phyloP scores from a whole-genome alignment of 2,113 vertebrate genomes.

The Deroptyus accipitrinus region DNA sequence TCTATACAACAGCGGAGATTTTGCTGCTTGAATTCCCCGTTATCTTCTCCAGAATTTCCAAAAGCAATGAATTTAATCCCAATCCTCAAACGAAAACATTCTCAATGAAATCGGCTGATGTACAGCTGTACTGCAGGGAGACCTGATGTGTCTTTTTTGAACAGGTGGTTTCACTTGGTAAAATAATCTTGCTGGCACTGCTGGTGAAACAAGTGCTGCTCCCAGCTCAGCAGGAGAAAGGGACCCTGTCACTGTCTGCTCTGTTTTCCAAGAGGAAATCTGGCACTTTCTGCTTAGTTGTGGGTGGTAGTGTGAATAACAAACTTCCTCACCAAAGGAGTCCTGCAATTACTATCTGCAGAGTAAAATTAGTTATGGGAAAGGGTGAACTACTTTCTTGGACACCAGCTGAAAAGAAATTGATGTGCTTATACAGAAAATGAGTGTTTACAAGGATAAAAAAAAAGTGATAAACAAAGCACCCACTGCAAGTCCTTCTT shows the following conservation, averaged over 20 bases:
- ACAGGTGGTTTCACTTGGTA: neutral
- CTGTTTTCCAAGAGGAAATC: conserved; percentile 10
- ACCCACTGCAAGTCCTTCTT: neutral
- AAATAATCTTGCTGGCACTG: neutral
- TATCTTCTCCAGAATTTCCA: neutral
- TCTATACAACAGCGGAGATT: neutral
- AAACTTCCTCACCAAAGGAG: neutral
- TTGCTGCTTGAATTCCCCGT: neutral
- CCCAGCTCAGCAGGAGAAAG: neutral
- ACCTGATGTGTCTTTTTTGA: neutral
- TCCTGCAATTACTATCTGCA: neutral
- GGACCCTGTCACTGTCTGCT: neutral
- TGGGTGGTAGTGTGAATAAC: neutral
- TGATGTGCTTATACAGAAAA: neutral
- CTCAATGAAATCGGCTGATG: neutral
- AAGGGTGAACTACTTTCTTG: neutral
- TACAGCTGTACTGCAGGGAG: neutral
- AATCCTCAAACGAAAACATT: neutral
- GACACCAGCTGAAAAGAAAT: neutral
- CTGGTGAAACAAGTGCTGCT: neutral
- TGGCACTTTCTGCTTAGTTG: neutral
- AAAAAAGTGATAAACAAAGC: neutral
- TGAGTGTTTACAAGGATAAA: neutral
- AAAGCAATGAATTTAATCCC: neutral
- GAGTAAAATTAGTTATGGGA: neutral